Conservation (phyloP, 2,113 vertebrate genomes). For the Alligator sinensis region DNA sequence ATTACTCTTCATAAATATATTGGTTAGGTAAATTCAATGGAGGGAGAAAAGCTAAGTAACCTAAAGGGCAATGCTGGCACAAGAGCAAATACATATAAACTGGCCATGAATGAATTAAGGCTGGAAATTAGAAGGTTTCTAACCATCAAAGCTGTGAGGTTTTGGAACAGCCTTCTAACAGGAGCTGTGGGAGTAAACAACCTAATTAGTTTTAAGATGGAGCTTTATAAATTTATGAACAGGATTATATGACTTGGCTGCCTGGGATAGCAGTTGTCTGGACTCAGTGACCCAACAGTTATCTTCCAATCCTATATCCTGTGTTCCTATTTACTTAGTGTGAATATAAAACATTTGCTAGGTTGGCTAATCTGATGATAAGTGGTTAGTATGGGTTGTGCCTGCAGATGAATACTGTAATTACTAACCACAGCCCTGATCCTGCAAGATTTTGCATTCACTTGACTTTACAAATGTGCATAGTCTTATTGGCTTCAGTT, state of each 20-base stretch:
- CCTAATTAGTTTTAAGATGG: rapidly evolving
- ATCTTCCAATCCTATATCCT: not conserved
- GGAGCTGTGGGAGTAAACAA: not conserved
- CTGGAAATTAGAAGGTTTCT: too few relatives aligned
- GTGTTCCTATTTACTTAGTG: not conserved
- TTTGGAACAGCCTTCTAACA: not conserved
- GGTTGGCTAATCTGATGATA: not conserved
- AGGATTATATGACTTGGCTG: not conserved
- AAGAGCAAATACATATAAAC: not conserved
- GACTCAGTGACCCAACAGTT: not conserved
- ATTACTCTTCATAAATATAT: not conserved
- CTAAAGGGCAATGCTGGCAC: not conserved
- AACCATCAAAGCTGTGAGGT: not conserved
- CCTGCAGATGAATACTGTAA: not conserved
- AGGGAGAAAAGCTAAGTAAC: not conserved
- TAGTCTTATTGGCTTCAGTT: not conserved
- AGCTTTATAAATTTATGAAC: not conserved
- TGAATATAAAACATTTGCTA: not conserved
- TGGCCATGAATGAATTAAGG: not conserved
- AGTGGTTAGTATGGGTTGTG: not conserved
- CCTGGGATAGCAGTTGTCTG: not conserved
- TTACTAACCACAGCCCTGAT: not conserved
- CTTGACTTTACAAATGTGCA: not conserved
- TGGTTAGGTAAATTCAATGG: not conserved
- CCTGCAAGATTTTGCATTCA: not conserved